These are phyloP conservation scores for Ophiothrix spiculata DNA, from an alignment of 35 echinoderm and acorn worm species.

Conservation along the genomic window DNA sequence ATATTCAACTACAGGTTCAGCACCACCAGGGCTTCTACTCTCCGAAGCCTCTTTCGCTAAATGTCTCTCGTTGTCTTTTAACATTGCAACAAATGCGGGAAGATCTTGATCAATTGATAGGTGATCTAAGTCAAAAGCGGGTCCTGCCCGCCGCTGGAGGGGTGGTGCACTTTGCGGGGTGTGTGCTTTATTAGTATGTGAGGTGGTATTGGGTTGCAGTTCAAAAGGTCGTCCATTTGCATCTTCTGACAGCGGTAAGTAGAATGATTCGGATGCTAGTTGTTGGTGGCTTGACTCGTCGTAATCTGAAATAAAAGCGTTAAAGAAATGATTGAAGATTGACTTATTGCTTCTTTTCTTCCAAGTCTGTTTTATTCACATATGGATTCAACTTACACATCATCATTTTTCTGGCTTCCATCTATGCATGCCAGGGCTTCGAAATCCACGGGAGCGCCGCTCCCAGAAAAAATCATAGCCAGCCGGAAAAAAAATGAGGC, in stretches of 20 bases:
- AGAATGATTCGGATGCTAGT: constrained; percentile 38
- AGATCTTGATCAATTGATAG: neutral
- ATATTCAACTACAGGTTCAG: no score
- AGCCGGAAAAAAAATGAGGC: no score
- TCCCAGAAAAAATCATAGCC: no score
- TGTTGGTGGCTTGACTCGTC: constrained; percentile 32
- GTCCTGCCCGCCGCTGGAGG: neutral
- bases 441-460: no score
- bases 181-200: neutral
- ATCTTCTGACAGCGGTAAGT: constrained; percentile 33
- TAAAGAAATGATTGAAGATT: neutral
- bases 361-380: no score
- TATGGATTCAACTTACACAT: no score
- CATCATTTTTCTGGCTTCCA: neutral
- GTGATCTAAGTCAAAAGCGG: neutral
- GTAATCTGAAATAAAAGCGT: neutral
- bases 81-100: neutral
- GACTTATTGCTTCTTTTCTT: neutral
- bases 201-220: neutral
- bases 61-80: neutral
- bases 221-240: neutral
- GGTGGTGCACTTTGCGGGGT: neutral
- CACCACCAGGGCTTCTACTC: no score
- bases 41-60: neutral
- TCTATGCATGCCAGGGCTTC: no score